Percentiles rank a stretch among this genome's conserved stretches.
Evolutionary conservation across 2,797 vertebrate species (phyloP).

Genomic region (Karalla daura): DNA sequence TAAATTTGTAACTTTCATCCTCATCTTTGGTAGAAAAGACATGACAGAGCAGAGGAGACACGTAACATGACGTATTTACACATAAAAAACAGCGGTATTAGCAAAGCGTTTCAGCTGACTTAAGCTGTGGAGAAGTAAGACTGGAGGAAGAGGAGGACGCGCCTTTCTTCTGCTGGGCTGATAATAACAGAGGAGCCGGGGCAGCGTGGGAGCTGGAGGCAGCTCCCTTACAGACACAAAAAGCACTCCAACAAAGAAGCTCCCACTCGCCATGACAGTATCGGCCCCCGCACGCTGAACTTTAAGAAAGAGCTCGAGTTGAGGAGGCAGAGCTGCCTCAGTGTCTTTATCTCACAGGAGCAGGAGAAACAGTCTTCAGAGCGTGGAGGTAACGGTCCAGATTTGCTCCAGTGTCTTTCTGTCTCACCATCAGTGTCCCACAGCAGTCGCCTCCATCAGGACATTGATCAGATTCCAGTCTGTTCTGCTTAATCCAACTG

Average conservation of each 20-base stretch:
- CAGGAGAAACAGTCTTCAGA: constrained; percentile 55
- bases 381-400: constrained; percentile 52
- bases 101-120: constrained; percentile 33
- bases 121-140: constrained; percentile 32
- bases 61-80: constrained; percentile 71
- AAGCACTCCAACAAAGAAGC: constrained; percentile 61
- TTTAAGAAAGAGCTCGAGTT: constrained; percentile 45
- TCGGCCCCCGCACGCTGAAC: constrained; percentile 60
- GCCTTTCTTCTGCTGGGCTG: constrained; percentile 42
- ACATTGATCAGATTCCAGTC: constrained; percentile 72
- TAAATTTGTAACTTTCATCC: constrained; percentile 44
- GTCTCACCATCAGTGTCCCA: constrained; percentile 67
- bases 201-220: constrained; percentile 48
- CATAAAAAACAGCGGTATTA: constrained; percentile 42
- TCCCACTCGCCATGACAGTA: constrained; percentile 66
- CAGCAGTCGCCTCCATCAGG: constrained; percentile 66
- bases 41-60: constrained; percentile 37
- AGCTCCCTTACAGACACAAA: constrained; percentile 56
- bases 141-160: constrained; percentile 14
- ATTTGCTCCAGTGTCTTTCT: constrained; percentile 66
- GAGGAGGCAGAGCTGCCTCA: constrained; percentile 30
- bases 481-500: constrained; percentile 74
- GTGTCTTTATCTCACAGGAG: constrained; percentile 49
- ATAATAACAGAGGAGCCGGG: constrained; percentile 56
- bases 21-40: constrained; percentile 68